A percentile compares a stretch with the other conserved stretches of the same genome.
These are phyloP conservation scores for Corvus hawaiiensis DNA, from an alignment of 2,113 vertebrate species.

Conservation along the genomic window DNA sequence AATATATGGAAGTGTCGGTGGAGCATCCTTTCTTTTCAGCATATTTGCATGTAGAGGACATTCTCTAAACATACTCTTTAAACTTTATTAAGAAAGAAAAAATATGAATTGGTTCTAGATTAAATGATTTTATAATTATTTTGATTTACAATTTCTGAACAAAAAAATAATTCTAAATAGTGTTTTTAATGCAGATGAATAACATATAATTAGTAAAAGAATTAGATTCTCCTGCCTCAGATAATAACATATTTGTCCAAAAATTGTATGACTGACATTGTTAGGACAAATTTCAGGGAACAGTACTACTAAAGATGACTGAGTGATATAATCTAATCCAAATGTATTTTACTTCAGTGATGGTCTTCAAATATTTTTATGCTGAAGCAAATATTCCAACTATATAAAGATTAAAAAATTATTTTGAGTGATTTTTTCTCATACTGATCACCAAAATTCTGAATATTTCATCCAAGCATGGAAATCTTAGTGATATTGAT, in stretches of 20 bases:
- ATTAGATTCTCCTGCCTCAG: background rate
- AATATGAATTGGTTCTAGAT: fast-evolving
- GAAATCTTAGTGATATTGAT: background rate
- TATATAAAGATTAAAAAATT: background rate
- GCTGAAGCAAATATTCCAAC: background rate
- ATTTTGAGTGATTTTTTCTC: background rate
- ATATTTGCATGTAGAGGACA: background rate
- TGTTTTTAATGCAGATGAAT: background rate
- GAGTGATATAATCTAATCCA: background rate
- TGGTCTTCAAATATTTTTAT: background rate
- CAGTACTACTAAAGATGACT: background rate
- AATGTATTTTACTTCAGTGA: background rate
- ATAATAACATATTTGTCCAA: background rate
- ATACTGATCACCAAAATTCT: background rate
- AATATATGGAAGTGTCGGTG: background rate
- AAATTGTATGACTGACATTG: background rate
- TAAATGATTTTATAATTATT: background rate
- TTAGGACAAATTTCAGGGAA: background rate
- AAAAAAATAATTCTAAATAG: background rate
- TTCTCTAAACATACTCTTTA: background rate
- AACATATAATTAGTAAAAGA: background rate
- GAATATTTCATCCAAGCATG: background rate
- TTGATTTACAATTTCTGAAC: background rate
- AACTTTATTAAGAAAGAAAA: background rate
- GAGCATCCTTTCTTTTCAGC: background rate